Conservation (phyloP, 2,888 invertebrate species). For the Drosophila pseudotakahashii region DNA sequence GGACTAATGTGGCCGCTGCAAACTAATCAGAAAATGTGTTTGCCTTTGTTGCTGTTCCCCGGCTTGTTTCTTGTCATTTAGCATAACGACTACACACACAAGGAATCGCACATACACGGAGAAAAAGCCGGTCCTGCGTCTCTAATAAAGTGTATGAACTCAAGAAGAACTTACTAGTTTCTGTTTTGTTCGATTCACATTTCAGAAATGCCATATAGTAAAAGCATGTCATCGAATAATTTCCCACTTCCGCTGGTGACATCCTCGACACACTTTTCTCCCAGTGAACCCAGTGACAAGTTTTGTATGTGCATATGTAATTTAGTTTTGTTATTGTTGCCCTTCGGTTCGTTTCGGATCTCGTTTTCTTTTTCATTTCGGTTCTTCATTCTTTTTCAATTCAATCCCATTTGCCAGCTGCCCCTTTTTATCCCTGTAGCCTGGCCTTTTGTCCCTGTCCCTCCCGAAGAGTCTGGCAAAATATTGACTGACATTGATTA, state of each 20-base stretch:
- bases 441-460: background rate
- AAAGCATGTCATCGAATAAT: too few relatives aligned
- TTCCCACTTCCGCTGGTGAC: too few relatives aligned
- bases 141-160: background rate
- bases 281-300: slow-evolving; percentile 25
- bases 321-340: slow-evolving; percentile 71
- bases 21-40: slow-evolving; percentile 75
- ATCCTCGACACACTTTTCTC: background rate
- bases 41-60: slow-evolving; percentile 36
- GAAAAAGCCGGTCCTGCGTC: background rate
- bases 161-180: too few relatives aligned
- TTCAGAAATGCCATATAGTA: too few relatives aligned
- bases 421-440: background rate
- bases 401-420: slow-evolving; percentile 53
- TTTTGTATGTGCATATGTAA: slow-evolving; percentile 77
- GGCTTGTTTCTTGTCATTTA: slow-evolving; percentile 55
- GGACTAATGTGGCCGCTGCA: slow-evolving; percentile 56
- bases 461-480: slow-evolving; percentile 54
- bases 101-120: slow-evolving; percentile 1
- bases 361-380: slow-evolving; percentile 46
- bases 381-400: slow-evolving; percentile 58
- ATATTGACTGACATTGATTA: slow-evolving; percentile 76
- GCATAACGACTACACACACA: slow-evolving; percentile 47
- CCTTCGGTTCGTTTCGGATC: slow-evolving; percentile 24
- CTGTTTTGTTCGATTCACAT: too few relatives aligned